These are phyloP conservation scores for Caenorhabditis tropicalis DNA, from an alignment of 1,140 invertebrate species.

Conservation along the genomic window DNA sequence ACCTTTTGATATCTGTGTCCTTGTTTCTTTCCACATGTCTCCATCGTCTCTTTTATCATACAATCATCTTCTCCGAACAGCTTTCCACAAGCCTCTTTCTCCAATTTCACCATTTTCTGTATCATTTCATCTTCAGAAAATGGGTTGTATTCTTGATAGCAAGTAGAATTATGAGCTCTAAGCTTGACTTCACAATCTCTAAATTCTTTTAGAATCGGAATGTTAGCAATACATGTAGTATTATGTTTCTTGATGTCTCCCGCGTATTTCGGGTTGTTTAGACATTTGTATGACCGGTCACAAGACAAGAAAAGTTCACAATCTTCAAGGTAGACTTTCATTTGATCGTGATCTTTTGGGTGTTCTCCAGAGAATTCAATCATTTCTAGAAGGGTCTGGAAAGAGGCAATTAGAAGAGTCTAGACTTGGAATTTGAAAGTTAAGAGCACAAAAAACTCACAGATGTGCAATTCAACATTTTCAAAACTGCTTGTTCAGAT, in stretches of 20 bases:
- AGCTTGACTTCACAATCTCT: neutral
- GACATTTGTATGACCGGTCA: neutral
- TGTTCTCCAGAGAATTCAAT: neutral
- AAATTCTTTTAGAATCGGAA: neutral
- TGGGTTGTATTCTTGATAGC: neutral
- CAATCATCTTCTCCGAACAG: neutral
- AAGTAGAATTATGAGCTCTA: neutral
- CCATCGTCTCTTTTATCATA: neutral
- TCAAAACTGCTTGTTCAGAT: neutral
- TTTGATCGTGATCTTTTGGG: neutral
- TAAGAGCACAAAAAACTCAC: neutral
- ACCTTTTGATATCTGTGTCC: neutral
- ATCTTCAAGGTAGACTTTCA: neutral
- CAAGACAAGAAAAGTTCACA: neutral
- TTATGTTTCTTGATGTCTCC: neutral
- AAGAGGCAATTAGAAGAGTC: neutral
- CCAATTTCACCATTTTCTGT: neutral
- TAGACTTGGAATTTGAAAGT: neutral
- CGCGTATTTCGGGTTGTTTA: neutral
- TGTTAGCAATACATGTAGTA: neutral
- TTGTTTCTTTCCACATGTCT: neutral
- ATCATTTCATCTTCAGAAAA: neutral
- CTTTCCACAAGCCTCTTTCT: neutral
- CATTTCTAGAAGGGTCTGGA: neutral
- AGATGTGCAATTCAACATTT: neutral